Conservation (phyloP, 23 tunicate species). For the Aplidium turbinatum region DNA sequence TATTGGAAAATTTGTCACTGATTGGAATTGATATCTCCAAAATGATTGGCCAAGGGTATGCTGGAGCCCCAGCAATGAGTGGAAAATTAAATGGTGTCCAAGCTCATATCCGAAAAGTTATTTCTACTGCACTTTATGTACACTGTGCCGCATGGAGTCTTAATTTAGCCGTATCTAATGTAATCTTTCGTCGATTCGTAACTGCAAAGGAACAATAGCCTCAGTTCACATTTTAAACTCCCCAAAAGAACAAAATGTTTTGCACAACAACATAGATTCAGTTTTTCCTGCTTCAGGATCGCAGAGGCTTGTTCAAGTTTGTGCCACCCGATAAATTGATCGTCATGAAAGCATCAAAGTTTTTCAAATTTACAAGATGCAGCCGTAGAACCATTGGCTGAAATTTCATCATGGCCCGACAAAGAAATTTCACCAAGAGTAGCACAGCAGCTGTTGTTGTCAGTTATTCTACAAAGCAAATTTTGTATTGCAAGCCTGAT, state of each 20-base stretch:
- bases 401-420: slow-evolving; percentile 28
- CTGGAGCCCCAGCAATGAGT: slow-evolving; percentile 25
- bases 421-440: slow-evolving; percentile 18
- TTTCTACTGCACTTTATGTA: slow-evolving; percentile 15
- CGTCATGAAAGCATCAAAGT: neutral
- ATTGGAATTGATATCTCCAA: slow-evolving; percentile 13
- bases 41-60: slow-evolving; percentile 27
- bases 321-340: slow-evolving; percentile 8
- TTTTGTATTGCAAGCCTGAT: slow-evolving; percentile 19
- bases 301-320: slow-evolving; percentile 19
- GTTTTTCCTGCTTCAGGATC: neutral
- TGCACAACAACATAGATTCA: slow-evolving; percentile 4
- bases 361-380: slow-evolving; percentile 24
- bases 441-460: neutral
- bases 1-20: neutral
- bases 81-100: slow-evolving; percentile 25
- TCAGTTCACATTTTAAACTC: slow-evolving; percentile 9
- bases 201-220: slow-evolving; percentile 9
- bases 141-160: slow-evolving; percentile 20
- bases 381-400: slow-evolving; percentile 4
- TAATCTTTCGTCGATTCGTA: slow-evolving; percentile 16
- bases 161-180: slow-evolving; percentile 26
- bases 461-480: slow-evolving; percentile 12
- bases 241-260: slow-evolving; percentile 7
- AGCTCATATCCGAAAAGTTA: slow-evolving; percentile 19